phyloP scores from a whole-genome alignment of 2,888 invertebrate genomes.

The Cartodere bifasciata region DNA sequence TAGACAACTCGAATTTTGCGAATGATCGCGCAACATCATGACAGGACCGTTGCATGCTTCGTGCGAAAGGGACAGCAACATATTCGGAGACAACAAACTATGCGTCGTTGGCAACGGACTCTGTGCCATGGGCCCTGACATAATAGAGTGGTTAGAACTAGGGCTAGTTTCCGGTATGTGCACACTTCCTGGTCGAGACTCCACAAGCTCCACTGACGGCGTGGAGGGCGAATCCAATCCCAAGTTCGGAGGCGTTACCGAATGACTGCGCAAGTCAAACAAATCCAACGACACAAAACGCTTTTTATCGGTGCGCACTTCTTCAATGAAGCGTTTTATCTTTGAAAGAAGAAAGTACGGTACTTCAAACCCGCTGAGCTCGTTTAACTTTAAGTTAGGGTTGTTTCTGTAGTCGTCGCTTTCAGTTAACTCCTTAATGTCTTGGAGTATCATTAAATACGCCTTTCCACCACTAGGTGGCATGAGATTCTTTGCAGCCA shows the following conservation, averaged over 20 bases:
- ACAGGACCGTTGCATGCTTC: constrained; percentile 7
- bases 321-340: constrained; percentile 52
- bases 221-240: constrained; percentile 33
- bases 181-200: constrained; percentile 27
- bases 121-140: constrained; percentile 26
- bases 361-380: constrained; percentile 62
- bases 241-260: constrained; percentile 30
- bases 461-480: constrained; percentile 70
- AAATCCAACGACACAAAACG: constrained; percentile 23
- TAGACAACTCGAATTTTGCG: constrained; percentile 22
- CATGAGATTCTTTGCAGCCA: constrained; percentile 61
- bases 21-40: constrained; percentile 22
- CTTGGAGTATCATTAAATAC: constrained; percentile 65
- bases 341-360: constrained; percentile 64
- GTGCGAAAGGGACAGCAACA: constrained; percentile 22
- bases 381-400: constrained; percentile 49
- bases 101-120: constrained; percentile 25
- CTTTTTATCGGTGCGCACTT: constrained; percentile 31
- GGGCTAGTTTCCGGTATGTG: constrained; percentile 34
- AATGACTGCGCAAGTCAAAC: constrained; percentile 28
- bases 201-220: constrained; percentile 29
- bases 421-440: constrained; percentile 60
- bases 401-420: constrained; percentile 59
- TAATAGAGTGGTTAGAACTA: constrained; percentile 32
- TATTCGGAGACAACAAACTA: constrained; percentile 25